Percentiles rank a stretch among this genome's conserved stretches.
Evolutionary conservation across 2,797 vertebrate species (phyloP).

Genomic region (Thaleichthys pacificus): DNA sequence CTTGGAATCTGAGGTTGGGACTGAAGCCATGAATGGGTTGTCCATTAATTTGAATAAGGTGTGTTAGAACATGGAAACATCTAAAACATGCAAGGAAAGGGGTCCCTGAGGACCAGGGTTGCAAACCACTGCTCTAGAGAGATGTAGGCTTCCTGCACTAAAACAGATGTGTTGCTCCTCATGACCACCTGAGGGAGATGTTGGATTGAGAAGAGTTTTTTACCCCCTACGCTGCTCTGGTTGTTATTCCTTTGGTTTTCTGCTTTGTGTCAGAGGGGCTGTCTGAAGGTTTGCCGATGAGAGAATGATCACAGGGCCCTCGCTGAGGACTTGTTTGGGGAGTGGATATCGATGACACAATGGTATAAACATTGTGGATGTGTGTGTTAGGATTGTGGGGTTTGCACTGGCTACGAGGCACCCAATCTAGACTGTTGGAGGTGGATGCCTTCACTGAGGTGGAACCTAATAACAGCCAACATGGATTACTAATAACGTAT

Average conservation of each 20-base stretch:
- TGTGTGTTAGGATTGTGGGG: constrained; percentile 26
- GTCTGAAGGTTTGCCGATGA: constrained; percentile 64
- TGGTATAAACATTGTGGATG: constrained; percentile 61
- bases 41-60: no score
- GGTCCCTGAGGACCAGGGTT: no score
- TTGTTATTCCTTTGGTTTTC: constrained; percentile 63
- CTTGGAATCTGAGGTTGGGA: neutral
- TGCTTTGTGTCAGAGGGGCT: constrained; percentile 71
- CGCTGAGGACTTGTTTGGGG: constrained; percentile 59
- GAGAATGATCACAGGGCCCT: constrained; percentile 71
- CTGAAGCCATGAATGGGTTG: neutral
- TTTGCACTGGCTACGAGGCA: constrained; percentile 51
- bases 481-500: no score
- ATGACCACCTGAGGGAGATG: constrained; percentile 78
- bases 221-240: constrained; percentile 29
- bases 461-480: no score
- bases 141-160: neutral
- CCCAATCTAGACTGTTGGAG: no score
- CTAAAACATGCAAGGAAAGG: no score
- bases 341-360: constrained; percentile 71
- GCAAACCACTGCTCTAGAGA: neutral
- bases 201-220: constrained; percentile 50
- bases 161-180: neutral
- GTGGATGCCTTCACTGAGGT: no score
- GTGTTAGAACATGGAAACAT: no score